These are phyloP conservation scores for Hesperophylax magnus DNA, from an alignment of 1,140 invertebrate genomes.

Conservation along the genomic window DNA sequence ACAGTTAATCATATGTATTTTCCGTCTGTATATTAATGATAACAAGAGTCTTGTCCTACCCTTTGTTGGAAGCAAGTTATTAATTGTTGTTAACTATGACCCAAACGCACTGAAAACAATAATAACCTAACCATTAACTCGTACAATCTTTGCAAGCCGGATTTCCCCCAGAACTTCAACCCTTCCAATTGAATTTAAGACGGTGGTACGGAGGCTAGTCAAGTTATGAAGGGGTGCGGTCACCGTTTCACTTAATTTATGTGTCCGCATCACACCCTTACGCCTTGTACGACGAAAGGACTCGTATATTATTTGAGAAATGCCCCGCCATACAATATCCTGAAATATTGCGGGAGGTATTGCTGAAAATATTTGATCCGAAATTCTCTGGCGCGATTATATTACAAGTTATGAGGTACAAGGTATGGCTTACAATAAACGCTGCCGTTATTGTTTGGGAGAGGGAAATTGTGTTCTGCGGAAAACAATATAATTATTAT, in stretches of 20 bases:
- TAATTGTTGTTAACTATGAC: conserved; percentile 3
- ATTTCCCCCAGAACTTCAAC: conserved; percentile 15
- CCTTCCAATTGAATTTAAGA: conserved; percentile 32
- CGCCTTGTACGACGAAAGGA: not conserved
- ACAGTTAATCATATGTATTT: too few relatives aligned
- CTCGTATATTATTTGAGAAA: not conserved
- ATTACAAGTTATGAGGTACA: not conserved
- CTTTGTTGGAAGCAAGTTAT: not conserved
- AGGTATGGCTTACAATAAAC: too few relatives aligned
- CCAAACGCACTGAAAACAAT: conserved; percentile 6
- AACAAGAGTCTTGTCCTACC: not conserved
- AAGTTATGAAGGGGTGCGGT: conserved; percentile 38
- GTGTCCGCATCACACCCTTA: conserved; percentile 19
- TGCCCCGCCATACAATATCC: not conserved
- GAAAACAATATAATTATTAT: too few relatives aligned
- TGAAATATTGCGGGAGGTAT: not conserved
- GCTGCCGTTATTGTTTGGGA: too few relatives aligned
- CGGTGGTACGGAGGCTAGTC: conserved; percentile 20
- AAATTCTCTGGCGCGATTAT: not conserved
- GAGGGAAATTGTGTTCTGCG: too few relatives aligned
- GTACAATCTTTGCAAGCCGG: conserved; percentile 4
- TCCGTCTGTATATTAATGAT: not conserved
- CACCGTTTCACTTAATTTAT: conserved; percentile 20
- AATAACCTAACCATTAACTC: conserved; percentile 8
- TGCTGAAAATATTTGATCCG: conserved; percentile 15